Conservation (phyloP, 2,888 invertebrate species). For the Osmoderma eremita region DNA sequence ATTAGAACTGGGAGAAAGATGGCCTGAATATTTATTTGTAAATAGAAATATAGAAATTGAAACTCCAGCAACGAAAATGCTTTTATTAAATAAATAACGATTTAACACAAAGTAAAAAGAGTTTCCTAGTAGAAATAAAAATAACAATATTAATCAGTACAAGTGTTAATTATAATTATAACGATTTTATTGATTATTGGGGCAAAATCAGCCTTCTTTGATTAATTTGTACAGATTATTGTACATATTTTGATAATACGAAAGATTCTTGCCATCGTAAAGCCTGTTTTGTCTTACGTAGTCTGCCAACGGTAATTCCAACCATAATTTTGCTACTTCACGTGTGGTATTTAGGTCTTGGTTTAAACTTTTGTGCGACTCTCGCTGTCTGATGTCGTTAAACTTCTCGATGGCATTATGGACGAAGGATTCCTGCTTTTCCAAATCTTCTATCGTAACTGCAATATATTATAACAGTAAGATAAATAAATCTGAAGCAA, state of each 20-base stretch:
- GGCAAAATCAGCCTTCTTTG: neutral
- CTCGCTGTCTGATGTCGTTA: conserved; percentile 13
- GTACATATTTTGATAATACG: conserved; percentile 43
- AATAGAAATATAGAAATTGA: too few relatives aligned
- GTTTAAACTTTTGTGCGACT: neutral
- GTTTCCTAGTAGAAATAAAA: too few relatives aligned
- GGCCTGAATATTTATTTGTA: too few relatives aligned
- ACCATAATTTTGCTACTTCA: conserved; percentile 36
- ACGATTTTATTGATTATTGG: too few relatives aligned
- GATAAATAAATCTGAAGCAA: too few relatives aligned
- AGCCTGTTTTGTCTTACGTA: conserved; percentile 33
- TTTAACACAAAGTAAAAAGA: too few relatives aligned
- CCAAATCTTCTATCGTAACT: conserved; percentile 34
- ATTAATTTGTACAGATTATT: conserved; percentile 42
- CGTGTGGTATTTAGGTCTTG: conserved; percentile 4
- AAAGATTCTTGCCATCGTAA: conserved; percentile 39
- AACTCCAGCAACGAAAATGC: too few relatives aligned
- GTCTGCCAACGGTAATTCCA: conserved; percentile 42
- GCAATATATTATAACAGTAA: neutral
- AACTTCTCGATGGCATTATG: conserved; percentile 35
- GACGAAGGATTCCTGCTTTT: conserved; percentile 35
- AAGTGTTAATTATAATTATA: too few relatives aligned
- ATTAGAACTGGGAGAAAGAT: too few relatives aligned
- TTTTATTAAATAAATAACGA: too few relatives aligned
- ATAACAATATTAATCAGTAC: too few relatives aligned